A percentile compares a stretch with the other conserved stretches of the same genome.
Conservation (phyloP, 2,797 vertebrate species). For the Propithecus perrieri region DNA sequence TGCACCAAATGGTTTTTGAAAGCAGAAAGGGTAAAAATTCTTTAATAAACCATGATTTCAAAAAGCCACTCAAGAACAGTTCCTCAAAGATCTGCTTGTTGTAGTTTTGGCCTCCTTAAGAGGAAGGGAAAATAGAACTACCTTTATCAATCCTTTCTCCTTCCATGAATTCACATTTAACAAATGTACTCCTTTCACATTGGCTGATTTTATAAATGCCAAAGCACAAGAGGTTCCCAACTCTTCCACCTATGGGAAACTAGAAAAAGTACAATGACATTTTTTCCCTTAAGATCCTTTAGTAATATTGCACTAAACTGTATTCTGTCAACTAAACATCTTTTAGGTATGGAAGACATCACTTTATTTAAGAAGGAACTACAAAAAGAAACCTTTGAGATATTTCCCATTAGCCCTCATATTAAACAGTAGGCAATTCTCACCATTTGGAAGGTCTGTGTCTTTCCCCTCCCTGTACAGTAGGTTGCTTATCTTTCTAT, state of each 20-base stretch:
- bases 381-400: neutral
- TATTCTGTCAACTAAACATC: neutral
- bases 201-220: conserved; percentile 2
- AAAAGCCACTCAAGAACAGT: conserved; percentile 19
- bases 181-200: neutral
- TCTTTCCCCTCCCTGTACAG: neutral
- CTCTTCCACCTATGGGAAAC: neutral
- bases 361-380: neutral
- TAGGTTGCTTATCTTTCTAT: neutral
- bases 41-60: conserved; percentile 42
- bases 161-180: neutral
- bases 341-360: neutral
- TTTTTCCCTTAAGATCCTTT: neutral
- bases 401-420: neutral
- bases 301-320: neutral
- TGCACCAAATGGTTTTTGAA: neutral
- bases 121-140: neutral
- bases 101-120: neutral
- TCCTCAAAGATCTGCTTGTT: neutral
- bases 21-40: conserved; percentile 1
- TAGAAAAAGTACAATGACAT: neutral
- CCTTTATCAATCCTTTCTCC: neutral
- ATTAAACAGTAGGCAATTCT: neutral
- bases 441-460: neutral
- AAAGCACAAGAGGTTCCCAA: neutral